Base-by-base conservation (phyloP, 64 coral and sea anemone genomes). In the Astreopora myriophthalma region DNA sequence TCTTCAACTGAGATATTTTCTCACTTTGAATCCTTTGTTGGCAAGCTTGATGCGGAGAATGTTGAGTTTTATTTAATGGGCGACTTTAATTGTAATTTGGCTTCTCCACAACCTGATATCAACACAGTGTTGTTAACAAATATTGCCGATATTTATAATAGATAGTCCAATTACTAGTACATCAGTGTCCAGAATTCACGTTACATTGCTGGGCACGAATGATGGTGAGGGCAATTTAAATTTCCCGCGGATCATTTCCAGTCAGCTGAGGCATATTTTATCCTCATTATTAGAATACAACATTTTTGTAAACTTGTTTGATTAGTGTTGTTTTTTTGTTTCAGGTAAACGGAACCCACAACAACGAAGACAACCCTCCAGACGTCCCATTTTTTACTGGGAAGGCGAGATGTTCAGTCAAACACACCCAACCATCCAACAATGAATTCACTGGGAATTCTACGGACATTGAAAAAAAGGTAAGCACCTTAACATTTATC, bases 371-470 rank as follows among this genome's bases (percentile, higher is more conserved):
- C 7, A 31, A 87, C 12, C 68, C 85, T 58, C 85, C 85, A 3
- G 66, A 87, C 23, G 67, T 87, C 30, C 85, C 83, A 32, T 86
- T 55, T 73, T 87, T 87, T 87, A 73, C 85, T 73, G 85, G 85
- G 11, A 87, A 52, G 85, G 38, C 57, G 71, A 74, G 34, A 74
- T 2, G 71, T 74, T n/a, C 17, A 0, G 29, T 14, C 85, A 48
- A 73, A 73, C 40, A 52, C 19, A 73, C 42, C 68, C 26, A 87
- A 87, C n/a, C 35, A 40, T 20, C 30, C 66, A 51, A 7, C 85
- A 32, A 52, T 48, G 10, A 65, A 20, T 3, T n/a, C 32, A 37
- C 20, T 2, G 36, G 29, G 33, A 19, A 82, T n/a, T 32, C 32
- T 27, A 26, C 40, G 1, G 25, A 84, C 51, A 55, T 27, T 57